phyloP scores from a whole-genome alignment of 2,888 invertebrate genomes.

The Catocala fraxini region DNA sequence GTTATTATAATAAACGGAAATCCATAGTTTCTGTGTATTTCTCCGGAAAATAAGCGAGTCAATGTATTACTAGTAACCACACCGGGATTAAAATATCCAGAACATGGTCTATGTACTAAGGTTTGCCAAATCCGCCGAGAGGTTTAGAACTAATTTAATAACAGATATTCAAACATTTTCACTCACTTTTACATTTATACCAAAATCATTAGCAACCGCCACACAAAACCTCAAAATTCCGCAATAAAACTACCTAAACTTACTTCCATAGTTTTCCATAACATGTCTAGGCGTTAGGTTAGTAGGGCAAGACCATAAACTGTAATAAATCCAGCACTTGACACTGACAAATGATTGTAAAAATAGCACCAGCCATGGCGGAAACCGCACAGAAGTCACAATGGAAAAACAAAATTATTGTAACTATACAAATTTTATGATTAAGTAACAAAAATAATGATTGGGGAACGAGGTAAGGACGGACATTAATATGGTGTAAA shows the following conservation, averaged over 20 bases:
- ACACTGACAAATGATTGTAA: constrained; percentile 73
- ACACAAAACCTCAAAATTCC: too few species aligned
- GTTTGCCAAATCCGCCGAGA: too few species aligned
- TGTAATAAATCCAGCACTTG: constrained; percentile 72
- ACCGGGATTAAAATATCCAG: too few species aligned
- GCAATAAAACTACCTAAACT: background rate
- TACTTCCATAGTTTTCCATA: constrained; percentile 5
- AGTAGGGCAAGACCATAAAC: constrained; percentile 68
- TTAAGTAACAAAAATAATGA: constrained; percentile 16
- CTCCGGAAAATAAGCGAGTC: too few species aligned
- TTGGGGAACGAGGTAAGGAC: constrained; percentile 4
- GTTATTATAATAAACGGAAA: too few species aligned
- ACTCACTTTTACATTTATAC: too few species aligned
- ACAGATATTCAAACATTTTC: too few species aligned
- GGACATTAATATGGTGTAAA: background rate
- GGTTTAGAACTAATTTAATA: too few species aligned
- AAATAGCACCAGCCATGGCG: constrained; percentile 40
- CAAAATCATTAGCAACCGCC: too few species aligned
- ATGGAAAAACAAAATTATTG: constrained; percentile 26
- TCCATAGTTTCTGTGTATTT: too few species aligned
- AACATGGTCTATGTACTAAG: too few species aligned
- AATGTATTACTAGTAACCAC: too few species aligned
- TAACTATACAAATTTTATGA: constrained; percentile 12
- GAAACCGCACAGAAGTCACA: constrained; percentile 26
- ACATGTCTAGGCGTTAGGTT: constrained; percentile 54